phyloP scores from a whole-genome alignment of 2,888 invertebrate species.

The Drosophila atripex region DNA sequence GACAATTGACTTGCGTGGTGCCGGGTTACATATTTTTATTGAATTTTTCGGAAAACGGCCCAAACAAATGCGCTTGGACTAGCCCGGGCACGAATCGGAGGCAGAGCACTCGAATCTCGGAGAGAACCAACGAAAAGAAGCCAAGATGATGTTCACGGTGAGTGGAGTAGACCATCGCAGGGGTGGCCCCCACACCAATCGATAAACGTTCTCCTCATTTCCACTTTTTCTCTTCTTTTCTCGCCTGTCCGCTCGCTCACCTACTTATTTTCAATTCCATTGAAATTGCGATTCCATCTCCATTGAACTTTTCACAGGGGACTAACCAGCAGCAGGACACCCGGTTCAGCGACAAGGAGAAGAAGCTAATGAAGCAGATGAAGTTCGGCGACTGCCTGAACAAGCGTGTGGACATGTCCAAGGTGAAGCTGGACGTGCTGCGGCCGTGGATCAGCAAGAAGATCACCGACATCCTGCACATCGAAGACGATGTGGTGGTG shows the following conservation, averaged over 20 bases:
- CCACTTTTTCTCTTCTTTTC: background rate
- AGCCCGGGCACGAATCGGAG: slow-evolving; percentile 30
- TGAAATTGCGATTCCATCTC: background rate
- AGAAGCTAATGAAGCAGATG: slow-evolving; percentile 99
- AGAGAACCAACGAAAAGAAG: slow-evolving; percentile 35
- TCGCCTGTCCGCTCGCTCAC: background rate
- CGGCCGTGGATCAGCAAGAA: slow-evolving; percentile 99
- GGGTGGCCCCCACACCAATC: slow-evolving; percentile 52
- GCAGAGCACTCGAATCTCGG: slow-evolving; percentile 42
- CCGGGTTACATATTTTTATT: slow-evolving; percentile 75
- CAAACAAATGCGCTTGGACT: slow-evolving; percentile 37
- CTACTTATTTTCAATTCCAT: too few relatives aligned
- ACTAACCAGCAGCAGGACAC: slow-evolving; percentile 99
- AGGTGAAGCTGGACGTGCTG: slow-evolving; percentile 98
- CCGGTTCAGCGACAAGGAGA: slow-evolving; percentile 99
- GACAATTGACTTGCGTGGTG: slow-evolving; percentile 72
- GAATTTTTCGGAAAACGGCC: slow-evolving; percentile 47
- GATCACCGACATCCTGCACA: slow-evolving; percentile 97
- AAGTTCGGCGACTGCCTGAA: slow-evolving; percentile 97
- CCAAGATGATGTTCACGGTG: slow-evolving; percentile 82
- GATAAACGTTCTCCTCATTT: slow-evolving; percentile 53
- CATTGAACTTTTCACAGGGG: slow-evolving; percentile 87
- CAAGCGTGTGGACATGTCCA: slow-evolving; percentile 98
- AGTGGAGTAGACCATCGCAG: slow-evolving; percentile 16
- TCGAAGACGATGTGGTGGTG: slow-evolving; percentile 99